These are phyloP conservation scores for Aptenodytes forsteri DNA, from an alignment of 2,113 vertebrate genomes.

Conservation along the genomic window DNA sequence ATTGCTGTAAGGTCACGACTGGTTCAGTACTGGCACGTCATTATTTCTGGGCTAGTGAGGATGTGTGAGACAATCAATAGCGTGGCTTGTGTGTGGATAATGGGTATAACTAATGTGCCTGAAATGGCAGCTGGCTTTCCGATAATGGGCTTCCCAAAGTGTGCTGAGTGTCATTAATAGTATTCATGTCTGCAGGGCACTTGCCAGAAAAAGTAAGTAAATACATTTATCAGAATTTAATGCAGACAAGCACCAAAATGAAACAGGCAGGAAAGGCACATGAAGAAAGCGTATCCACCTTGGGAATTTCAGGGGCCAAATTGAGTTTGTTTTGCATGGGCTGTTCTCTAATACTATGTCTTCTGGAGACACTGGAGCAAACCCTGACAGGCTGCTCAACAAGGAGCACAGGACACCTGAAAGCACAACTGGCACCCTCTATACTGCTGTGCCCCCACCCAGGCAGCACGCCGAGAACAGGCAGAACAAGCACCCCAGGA, in stretches of 20 bases:
- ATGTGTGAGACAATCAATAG: background rate
- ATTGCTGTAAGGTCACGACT: background rate
- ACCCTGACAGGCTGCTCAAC: background rate
- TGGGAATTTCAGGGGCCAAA: background rate
- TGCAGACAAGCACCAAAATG: background rate
- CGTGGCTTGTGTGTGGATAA: background rate
- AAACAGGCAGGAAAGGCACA: background rate
- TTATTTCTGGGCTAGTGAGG: background rate
- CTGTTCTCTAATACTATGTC: background rate
- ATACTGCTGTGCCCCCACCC: background rate
- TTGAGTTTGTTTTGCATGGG: background rate
- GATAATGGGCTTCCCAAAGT: constrained; percentile 42
- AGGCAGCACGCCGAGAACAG: background rate
- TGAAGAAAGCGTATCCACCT: background rate
- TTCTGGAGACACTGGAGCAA: background rate
- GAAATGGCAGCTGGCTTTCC: constrained; percentile 31
- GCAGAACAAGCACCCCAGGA: background rate
- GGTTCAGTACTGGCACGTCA: background rate
- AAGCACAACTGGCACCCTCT: background rate
- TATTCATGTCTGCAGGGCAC: constrained; percentile 7
- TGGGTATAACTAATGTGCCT: constrained; percentile 26
- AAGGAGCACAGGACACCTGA: background rate
- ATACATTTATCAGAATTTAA: constrained; percentile 43
- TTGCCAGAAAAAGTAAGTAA: constrained; percentile 42
- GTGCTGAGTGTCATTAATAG: constrained; percentile 18